Base-by-base conservation (phyloP, 1,140 invertebrate species). In the Coelopa frigida region DNA sequence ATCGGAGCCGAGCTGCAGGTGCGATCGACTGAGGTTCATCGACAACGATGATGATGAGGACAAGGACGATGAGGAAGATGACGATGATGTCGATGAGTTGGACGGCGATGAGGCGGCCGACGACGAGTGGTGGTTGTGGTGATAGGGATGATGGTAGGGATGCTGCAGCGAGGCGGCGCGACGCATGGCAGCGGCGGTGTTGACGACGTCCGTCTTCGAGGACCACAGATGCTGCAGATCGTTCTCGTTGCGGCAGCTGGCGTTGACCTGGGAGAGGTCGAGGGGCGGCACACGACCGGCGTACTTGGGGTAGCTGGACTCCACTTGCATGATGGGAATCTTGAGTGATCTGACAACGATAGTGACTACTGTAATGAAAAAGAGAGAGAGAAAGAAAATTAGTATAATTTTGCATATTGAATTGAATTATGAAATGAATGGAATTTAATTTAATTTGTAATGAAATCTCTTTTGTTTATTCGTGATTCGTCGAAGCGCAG, bases 221-320 rank as follows among this genome's bases (percentile, higher is more conserved):
- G 45, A 47, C 59, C 59, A 62, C 44, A 65, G 32, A 15, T 45
- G 27, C 3, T 50, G 37, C 14, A 51, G 14, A 31, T 61, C 57
- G 15, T 42, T 51, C 22, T 50, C 51, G 18, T 44, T 44, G 27
- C 46, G 43, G 26, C 47, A 54, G 33, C 35, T 47, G 6, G 40
- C 32, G 36, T 38, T 49, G 29, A 68, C 61, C 51, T 62, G 60
- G 6, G 64, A 61, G 2, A 68, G 49, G 40, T 68, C 64, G 21
- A 68, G 38, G 5, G 64, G 64, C 42, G 64, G 64, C 41, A 68
- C 64, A 37, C 64, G 64, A 54, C 61, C 64, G 48, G 61, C 56
- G 37, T 64, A 68, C 49, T 68, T 68, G 15, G 59, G 50, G 32
- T 66, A 63, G 51, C 54, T 62, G 42, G 61, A 53, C 46, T 68